Evolutionary conservation across 2,888 invertebrate genomes (phyloP).

Genomic region (Theodoxus fluviatilis): DNA sequence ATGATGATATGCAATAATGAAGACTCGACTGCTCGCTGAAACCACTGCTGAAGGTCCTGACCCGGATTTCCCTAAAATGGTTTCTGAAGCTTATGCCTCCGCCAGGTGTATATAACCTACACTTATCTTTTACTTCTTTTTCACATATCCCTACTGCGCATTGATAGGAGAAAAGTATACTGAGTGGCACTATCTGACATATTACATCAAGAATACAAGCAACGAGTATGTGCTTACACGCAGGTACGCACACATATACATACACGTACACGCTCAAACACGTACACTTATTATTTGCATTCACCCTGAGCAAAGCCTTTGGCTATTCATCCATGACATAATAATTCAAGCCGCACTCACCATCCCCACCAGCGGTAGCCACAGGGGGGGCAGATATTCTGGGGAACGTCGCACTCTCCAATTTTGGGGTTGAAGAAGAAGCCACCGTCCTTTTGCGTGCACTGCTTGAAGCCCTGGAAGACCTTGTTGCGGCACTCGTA

Average conservation of each 20-base stretch:
- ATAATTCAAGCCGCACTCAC: constrained; percentile 29
- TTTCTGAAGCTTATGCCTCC: too few species aligned
- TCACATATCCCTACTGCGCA: too few species aligned
- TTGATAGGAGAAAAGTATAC: too few species aligned
- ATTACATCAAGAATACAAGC: too few species aligned
- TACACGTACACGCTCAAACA: neutral
- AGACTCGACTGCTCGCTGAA: too few species aligned
- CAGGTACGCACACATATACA: neutral
- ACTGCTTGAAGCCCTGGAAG: constrained; percentile 34
- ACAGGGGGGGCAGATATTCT: constrained; percentile 43
- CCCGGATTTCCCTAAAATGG: too few species aligned
- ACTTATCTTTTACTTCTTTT: too few species aligned
- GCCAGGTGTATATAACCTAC: too few species aligned
- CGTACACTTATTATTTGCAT: neutral
- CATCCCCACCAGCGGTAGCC: constrained; percentile 44
- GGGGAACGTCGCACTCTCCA: constrained; percentile 37
- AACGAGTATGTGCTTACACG: too few species aligned
- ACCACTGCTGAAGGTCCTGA: too few species aligned
- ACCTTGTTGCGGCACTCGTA: constrained; percentile 32
- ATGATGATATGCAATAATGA: too few species aligned
- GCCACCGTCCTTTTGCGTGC: constrained; percentile 34
- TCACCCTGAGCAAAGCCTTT: neutral
- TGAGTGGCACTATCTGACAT: too few species aligned
- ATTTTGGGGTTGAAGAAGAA: constrained; percentile 39
- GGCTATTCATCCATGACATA: neutral